A percentile compares a stretch with the other conserved stretches of the same genome.
Conservation (phyloP, 2,113 vertebrate genomes). For the Dicaeum eximium region DNA sequence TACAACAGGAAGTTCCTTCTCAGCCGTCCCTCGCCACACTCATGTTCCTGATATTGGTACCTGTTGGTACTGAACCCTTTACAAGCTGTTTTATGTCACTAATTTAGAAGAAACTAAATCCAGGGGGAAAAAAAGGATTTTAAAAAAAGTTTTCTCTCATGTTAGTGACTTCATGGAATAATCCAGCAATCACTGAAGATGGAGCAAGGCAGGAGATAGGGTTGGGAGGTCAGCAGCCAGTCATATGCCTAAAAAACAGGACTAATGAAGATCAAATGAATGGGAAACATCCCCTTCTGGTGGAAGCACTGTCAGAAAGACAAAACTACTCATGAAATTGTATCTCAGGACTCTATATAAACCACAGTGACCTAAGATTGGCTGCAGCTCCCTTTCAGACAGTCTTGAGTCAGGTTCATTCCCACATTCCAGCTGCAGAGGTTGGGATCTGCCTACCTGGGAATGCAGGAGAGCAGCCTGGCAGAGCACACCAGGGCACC, state of each 20-base stretch:
- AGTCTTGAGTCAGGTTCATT: neutral
- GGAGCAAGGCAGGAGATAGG: neutral
- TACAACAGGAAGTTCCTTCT: neutral
- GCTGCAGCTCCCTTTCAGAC: neutral
- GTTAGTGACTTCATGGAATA: neutral
- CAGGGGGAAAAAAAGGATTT: neutral
- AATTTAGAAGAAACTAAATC: neutral
- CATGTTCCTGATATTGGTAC: neutral
- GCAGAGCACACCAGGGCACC: neutral
- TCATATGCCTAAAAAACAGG: neutral
- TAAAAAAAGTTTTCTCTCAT: neutral
- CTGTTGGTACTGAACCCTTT: neutral
- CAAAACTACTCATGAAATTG: neutral
- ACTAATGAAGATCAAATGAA: neutral
- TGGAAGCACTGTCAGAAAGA: neutral
- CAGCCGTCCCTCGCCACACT: neutral
- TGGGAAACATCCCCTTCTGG: neutral
- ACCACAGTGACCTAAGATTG: neutral
- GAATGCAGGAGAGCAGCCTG: neutral
- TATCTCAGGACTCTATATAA: neutral
- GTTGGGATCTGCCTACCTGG: neutral
- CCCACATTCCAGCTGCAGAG: neutral
- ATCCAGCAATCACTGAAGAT: neutral
- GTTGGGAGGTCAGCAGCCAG: neutral
- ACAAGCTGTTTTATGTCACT: neutral